Evolutionary conservation across 2,888 invertebrate species (phyloP).

Genomic region (Acanthosoma haemorrhoidale): DNA sequence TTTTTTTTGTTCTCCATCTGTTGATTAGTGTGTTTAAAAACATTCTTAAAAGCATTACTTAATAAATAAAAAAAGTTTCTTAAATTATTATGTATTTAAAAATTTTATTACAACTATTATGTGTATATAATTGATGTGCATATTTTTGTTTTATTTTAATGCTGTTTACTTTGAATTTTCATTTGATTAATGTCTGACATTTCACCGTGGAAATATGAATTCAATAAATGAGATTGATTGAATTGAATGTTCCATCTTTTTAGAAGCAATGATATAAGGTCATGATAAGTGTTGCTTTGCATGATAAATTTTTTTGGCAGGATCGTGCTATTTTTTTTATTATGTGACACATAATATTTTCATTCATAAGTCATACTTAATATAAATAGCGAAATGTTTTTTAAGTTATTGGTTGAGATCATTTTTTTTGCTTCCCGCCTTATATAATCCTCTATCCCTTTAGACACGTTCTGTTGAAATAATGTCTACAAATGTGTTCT

Average conservation of each 20-base stretch:
- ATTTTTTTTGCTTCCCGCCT: conserved; percentile 9
- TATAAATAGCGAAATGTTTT: not conserved
- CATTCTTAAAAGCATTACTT: not conserved
- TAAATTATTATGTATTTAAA: not conserved
- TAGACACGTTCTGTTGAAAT: not conserved
- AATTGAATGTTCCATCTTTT: conserved; percentile 9
- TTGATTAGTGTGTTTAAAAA: not conserved
- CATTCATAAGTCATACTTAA: not conserved
- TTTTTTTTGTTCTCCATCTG: not conserved
- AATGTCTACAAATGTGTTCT: not conserved
- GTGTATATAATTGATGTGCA: not conserved
- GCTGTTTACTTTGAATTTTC: not conserved
- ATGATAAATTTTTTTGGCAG: conserved; percentile 26
- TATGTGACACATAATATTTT: not conserved
- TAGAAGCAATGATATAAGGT: conserved; percentile 6
- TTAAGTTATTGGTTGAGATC: conserved; percentile 7
- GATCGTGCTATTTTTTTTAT: conserved; percentile 20
- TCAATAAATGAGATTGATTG: not conserved
- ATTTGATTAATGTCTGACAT: not conserved
- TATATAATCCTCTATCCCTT: not conserved
- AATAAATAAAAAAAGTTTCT: not conserved
- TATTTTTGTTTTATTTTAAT: not conserved
- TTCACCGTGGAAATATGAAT: not conserved
- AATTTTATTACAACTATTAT: not conserved
- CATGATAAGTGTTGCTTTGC: conserved; percentile 31